Percentiles rank a stretch among this genome's conserved stretches.
These are phyloP conservation scores for Lophotis ruficrista DNA, from an alignment of 2,113 vertebrate species.

Conservation along the genomic window DNA sequence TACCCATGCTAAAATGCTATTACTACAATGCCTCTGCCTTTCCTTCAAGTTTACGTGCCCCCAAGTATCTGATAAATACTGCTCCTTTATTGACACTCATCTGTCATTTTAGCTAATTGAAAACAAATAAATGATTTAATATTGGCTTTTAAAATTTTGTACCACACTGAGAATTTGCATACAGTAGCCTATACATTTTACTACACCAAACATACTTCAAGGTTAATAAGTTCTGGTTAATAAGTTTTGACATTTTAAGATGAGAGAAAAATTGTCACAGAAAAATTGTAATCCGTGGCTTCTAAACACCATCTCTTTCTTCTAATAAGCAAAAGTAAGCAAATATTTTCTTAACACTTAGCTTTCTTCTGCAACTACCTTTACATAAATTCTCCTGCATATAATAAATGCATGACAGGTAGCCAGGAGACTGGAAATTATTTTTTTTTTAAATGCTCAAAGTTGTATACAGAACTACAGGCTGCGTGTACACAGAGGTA, in stretches of 20 bases:
- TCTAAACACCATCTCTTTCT: neutral
- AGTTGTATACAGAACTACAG: neutral
- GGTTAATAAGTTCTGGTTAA: conserved; percentile 50
- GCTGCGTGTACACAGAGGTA: neutral
- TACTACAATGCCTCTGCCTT: neutral
- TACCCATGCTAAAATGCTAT: neutral
- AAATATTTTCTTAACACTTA: neutral
- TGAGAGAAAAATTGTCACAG: neutral
- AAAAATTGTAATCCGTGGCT: neutral
- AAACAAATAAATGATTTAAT: neutral
- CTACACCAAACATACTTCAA: conserved; percentile 27
- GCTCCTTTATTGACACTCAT: neutral
- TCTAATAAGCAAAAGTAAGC: neutral
- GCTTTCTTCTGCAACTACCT: neutral
- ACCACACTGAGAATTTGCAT: neutral
- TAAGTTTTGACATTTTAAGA: conserved; percentile 19
- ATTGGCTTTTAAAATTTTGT: neutral
- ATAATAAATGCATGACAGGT: neutral
- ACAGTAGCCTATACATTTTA: neutral
- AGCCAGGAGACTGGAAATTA: neutral
- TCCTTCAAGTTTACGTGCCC: neutral
- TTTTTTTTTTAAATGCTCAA: neutral
- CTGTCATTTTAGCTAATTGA: neutral
- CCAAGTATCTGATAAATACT: neutral
- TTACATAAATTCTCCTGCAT: neutral